These are phyloP conservation scores for Drosophila pseudotakahashii DNA, from an alignment of 2,888 invertebrate species.

Conservation along the genomic window DNA sequence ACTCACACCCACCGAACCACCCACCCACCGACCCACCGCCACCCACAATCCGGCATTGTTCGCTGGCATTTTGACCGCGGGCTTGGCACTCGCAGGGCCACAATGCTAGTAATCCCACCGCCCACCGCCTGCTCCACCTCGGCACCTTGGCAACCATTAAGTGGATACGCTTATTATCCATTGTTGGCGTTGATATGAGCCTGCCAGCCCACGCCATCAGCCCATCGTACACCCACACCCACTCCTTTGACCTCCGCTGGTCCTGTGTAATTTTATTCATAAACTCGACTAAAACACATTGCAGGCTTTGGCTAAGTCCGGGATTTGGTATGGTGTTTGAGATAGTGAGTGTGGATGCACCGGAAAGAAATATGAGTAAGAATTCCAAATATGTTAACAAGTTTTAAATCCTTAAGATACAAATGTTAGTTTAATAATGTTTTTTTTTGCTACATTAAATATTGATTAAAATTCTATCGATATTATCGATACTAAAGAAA, in stretches of 20 bases:
- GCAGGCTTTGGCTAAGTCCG: constrained; percentile 45
- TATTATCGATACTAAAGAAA: no score
- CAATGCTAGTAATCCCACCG: constrained; percentile 29
- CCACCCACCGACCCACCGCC: neutral
- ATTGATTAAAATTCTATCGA: no score
- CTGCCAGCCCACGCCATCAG: no score
- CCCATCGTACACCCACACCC: no score
- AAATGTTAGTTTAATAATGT: no score
- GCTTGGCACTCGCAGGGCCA: constrained; percentile 63
- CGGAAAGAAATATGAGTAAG: neutral
- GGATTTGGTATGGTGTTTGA: constrained; percentile 14
- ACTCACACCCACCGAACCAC: constrained; percentile 17
- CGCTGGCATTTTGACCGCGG: constrained; percentile 71
- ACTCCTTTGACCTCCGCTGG: constrained; percentile 12
- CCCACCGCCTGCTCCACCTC: constrained; percentile 32
- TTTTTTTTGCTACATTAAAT: no score
- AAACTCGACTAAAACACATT: constrained; percentile 66
- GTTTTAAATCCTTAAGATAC: neutral
- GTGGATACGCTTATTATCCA: constrained; percentile 80
- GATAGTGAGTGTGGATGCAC: constrained; percentile 30
- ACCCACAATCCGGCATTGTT: constrained; percentile 49
- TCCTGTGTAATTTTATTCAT: constrained; percentile 74
- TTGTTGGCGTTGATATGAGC: constrained; percentile 72
- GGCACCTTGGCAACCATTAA: constrained; percentile 75
- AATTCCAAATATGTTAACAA: no score